Evolutionary conservation across 2,797 vertebrate genomes (phyloP).

Genomic region (Epinephelus awoara): DNA sequence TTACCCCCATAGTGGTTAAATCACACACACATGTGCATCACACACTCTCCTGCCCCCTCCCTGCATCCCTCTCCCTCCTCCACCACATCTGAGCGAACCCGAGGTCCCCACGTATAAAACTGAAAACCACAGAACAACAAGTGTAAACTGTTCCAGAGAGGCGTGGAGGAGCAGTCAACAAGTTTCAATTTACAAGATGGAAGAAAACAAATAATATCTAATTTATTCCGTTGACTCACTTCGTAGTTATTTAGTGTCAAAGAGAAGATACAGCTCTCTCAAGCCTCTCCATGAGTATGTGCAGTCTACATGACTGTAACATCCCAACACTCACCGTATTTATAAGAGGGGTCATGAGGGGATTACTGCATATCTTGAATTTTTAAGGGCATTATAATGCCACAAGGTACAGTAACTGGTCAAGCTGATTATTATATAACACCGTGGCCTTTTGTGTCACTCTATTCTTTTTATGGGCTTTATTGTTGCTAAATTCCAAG

Average conservation of each 20-base stretch:
- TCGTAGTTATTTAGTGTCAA: slow-evolving; percentile 4
- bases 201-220: slow-evolving; percentile 30
- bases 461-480: slow-evolving; percentile 61
- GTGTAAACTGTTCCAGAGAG: slow-evolving; percentile 65
- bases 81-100: slow-evolving; percentile 65
- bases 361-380: slow-evolving; percentile 71
- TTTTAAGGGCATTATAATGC: slow-evolving; percentile 56
- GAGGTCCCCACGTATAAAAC: slow-evolving; percentile 41
- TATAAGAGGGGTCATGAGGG: slow-evolving; percentile 56
- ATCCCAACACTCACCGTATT: slow-evolving; percentile 51
- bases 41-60: slow-evolving; percentile 40
- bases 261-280: neutral
- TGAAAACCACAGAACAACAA: slow-evolving; percentile 68
- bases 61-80: slow-evolving; percentile 42
- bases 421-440: slow-evolving; percentile 54
- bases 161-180: slow-evolving; percentile 14
- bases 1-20: slow-evolving; percentile 71
- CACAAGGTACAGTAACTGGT: slow-evolving; percentile 67
- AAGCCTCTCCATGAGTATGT: neutral
- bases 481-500: slow-evolving; percentile 40
- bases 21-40: slow-evolving; percentile 67
- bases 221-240: slow-evolving; percentile 21
- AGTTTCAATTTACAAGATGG: slow-evolving; percentile 23
- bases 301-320: neutral
- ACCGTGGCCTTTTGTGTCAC: slow-evolving; percentile 40